A percentile compares a stretch with the other conserved stretches of the same genome.
These are phyloP conservation scores for Nematolebias whitei DNA, from an alignment of 2,113 vertebrate genomes.

Conservation along the genomic window DNA sequence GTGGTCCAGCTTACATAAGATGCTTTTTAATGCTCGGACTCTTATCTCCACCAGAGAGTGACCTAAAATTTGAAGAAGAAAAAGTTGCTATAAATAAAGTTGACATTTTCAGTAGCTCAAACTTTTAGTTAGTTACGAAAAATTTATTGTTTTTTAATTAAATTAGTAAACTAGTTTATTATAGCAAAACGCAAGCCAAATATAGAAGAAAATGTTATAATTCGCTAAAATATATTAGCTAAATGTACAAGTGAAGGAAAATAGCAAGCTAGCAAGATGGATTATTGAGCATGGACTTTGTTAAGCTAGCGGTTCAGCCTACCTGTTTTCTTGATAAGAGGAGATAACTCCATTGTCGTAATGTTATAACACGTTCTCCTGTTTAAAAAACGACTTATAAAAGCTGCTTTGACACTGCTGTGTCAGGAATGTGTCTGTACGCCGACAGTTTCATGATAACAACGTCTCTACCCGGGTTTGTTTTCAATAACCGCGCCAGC, in stretches of 20 bases:
- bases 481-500: slow-evolving; percentile 81
- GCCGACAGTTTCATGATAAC: slow-evolving; percentile 42
- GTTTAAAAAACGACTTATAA: not conserved
- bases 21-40: slow-evolving; percentile 86
- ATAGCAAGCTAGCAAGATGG: too few relatives aligned
- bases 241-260: slow-evolving; percentile 15
- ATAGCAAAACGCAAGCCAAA: not conserved
- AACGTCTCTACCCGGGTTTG: slow-evolving; percentile 51
- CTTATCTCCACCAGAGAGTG: slow-evolving; percentile 91
- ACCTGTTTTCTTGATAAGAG: slow-evolving; percentile 87
- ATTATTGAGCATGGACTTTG: too few relatives aligned
- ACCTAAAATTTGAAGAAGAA: slow-evolving; percentile 69
- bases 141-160: not conserved
- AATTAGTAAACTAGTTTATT: not conserved
- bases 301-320: slow-evolving; percentile 19
- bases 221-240: not conserved
- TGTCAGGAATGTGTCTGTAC: not conserved
- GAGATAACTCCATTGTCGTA: slow-evolving; percentile 77
- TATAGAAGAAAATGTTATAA: not conserved
- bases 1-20: slow-evolving; percentile 89
- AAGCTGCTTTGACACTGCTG: not conserved
- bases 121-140: too few relatives aligned
- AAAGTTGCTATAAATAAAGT: not conserved
- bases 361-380: not conserved
- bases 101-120: not conserved